A percentile compares a stretch with the other conserved stretches of the same genome.
phyloP scores from a whole-genome alignment of 2,113 vertebrate species.

The Hippocampus barbouri region DNA sequence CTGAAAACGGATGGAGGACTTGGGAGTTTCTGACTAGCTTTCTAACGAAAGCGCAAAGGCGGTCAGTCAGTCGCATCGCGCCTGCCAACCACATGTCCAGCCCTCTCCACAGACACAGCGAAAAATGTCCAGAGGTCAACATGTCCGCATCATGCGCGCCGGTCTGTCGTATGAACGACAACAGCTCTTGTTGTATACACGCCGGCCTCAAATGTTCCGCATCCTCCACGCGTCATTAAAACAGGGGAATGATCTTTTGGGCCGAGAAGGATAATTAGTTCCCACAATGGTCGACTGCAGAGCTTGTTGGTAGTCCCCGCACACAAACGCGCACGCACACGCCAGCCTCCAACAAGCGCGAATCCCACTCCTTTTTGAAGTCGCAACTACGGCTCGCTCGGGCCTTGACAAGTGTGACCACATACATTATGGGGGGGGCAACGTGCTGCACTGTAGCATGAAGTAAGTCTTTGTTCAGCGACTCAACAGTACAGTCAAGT shows the following conservation, averaged over 20 bases:
- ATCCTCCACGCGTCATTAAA: constrained; percentile 56
- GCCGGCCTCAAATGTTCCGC: constrained; percentile 44
- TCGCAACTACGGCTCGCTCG: constrained; percentile 31
- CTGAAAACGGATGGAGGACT: neutral
- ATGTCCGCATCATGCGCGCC: constrained; percentile 41
- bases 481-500: neutral
- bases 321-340: constrained; percentile 14
- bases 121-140: constrained; percentile 48
- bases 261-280: constrained; percentile 37
- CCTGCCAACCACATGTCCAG: constrained; percentile 55
- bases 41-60: constrained; percentile 37
- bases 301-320: neutral
- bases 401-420: constrained; percentile 23
- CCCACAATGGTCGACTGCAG: constrained; percentile 25
- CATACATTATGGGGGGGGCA: neutral
- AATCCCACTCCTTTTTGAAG: constrained; percentile 56
- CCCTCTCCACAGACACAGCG: constrained; percentile 30
- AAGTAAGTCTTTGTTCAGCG: constrained; percentile 58
- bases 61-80: constrained; percentile 17
- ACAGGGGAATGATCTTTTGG: constrained; percentile 50
- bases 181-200: constrained; percentile 31
- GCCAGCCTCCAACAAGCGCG: constrained; percentile 22
- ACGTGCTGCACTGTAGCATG: constrained; percentile 25
- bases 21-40: neutral
- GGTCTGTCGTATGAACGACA: constrained; percentile 51